Base-by-base conservation (phyloP, 2,113 vertebrate species). In the Mirza zaza region DNA sequence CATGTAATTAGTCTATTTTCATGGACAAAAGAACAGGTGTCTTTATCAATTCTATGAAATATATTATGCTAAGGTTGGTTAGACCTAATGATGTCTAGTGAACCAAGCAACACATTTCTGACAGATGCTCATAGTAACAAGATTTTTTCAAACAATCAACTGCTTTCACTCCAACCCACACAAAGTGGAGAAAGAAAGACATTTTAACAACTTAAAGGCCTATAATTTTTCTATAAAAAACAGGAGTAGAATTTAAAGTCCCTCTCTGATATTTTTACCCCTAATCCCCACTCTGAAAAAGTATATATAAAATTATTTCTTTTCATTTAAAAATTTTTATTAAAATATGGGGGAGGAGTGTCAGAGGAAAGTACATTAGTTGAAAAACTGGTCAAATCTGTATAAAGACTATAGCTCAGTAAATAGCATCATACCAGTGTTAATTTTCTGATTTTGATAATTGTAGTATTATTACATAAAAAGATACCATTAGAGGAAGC, bases 11-110 rank as follows among this genome's bases (percentile, higher is more conserved):
- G 95, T 94, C 94, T 97, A 97, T 96, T 84, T 95, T 77, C 71
- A 88, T 45, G 97, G 97, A 98, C 97, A 98, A 97, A 97, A 96
- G 97, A 98, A 96, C 97, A 97, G 97, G 97, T 98, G 97, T 94
- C 87, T 96, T 96, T 96, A 97, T 87, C 87, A 94, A 82, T 94
- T 95, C 92, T 94, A 68, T 59, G 50, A 48, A 71, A 91, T 76
- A 97, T 75, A 76, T n/a, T 20, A 42, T 32, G 84, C 80, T 95
- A 92, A 97, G 95, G 93, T 95, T 92, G 93, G 63, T 76, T 81
- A 32, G 90, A 77, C 83, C 79, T 94, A 96, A 87, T 93, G 84
- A 92, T 87, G 25, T 79, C 76, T 96, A 85, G 63, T 96, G 90
- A 97, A 97, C 87, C 87, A 95, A 97, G 96, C 25, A 95, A 87